Evolutionary conservation across 2,113 vertebrate species (phyloP), one percentile per base, ranked within the genome.

Genomic region (Catharus minimus): DNA sequence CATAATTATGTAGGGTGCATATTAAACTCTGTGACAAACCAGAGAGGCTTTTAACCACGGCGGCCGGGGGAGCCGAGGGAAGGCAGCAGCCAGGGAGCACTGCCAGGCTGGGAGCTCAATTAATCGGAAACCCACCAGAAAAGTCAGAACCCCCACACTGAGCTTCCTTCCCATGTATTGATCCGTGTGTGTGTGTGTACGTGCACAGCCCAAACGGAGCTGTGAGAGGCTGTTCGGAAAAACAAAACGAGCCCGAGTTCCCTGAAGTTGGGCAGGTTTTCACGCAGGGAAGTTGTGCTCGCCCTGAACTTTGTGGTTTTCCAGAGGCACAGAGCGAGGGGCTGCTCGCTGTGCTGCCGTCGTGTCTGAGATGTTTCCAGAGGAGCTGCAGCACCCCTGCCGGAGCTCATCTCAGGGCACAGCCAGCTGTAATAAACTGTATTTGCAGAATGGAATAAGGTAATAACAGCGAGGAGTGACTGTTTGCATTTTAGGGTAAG

Each of bases 1-100:
- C 99, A 99, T 99, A 99, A 99, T 99, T 99, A 99, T 99, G 99
- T 99, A 99, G 99, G 98, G 99, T 99, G 99, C 99, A 99, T 99
- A 99, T 99, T 99, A 99, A 99, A 99, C 98, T 99, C 98, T 99
- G 98, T 99, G 99, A 99, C 99, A 99, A 99, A 99, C 98, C 97
- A 95, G 98, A 98, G 98, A 98, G 98, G 98, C 98, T 99, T 99
- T 99, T 99, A 99, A 99, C 98, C 98, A 97, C 98, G 98, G 98
- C 98, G 95, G 98, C 98, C 95, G 89, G 97, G 97, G 98, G 95
- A 98, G 98, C 96, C 97, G 93, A 98, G 98, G 95, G 98, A 97
- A 98, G 97, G 97, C 98, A 96, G 96, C 92, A 97, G 98, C 89
- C 96, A 97, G 98, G 97, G 97, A 97, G 98, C 97, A 94, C 96